These are phyloP conservation scores for Fundulus diaphanus DNA, from an alignment of 2,797 vertebrate species.

Conservation along the genomic window DNA sequence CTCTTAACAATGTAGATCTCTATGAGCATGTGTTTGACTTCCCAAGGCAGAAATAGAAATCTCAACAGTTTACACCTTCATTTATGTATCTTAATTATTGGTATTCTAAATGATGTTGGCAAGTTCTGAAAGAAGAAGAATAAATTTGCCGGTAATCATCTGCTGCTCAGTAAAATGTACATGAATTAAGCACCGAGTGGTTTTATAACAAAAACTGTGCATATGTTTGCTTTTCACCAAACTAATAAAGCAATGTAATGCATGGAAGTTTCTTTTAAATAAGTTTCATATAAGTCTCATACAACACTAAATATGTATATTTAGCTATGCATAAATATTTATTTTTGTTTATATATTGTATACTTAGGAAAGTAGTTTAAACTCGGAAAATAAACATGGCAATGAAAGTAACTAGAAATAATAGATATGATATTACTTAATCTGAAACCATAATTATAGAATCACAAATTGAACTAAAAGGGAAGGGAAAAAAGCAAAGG, in stretches of 20 bases:
- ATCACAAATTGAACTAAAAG: neutral
- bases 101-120: slow-evolving; percentile 47
- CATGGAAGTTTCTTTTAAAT: too few species aligned
- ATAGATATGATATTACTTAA: too few species aligned
- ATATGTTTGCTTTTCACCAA: neutral
- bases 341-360: neutral
- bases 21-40: slow-evolving; percentile 27
- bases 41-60: slow-evolving; percentile 38
- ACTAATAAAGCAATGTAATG: neutral
- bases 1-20: slow-evolving; percentile 1
- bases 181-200: neutral
- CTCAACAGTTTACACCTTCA: slow-evolving; percentile 44
- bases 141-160: slow-evolving; percentile 31
- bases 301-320: neutral
- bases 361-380: neutral
- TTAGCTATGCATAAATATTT: neutral
- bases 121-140: slow-evolving; percentile 36
- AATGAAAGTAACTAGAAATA: too few species aligned
- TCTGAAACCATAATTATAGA: neutral
- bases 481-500: neutral
- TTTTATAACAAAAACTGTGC: neutral
- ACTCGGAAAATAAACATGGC: too few species aligned
- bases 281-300: neutral
- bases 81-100: slow-evolving; percentile 39
- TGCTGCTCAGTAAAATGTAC: slow-evolving; percentile 2